Evolutionary conservation across 2,888 invertebrate species (phyloP), one percentile per base, ranked within the genome.

Genomic region (Pristionchus mayeri): DNA sequence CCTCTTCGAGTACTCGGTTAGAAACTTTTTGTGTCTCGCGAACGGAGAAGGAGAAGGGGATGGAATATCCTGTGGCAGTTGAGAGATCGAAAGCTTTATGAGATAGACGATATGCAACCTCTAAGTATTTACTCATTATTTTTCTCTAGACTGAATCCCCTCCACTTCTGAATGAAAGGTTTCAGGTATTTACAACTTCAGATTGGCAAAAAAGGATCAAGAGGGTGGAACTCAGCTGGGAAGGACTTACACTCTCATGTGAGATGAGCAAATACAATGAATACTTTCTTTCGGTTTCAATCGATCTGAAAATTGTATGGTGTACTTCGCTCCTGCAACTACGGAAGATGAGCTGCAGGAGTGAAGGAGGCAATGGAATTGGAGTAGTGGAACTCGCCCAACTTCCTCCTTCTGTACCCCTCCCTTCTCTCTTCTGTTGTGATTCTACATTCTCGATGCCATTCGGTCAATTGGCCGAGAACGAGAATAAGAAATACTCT

Each of bases 401-500:
- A 50, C 50, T 76, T 18, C n/a, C 37, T 27, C 37, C 34, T 37
- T 44, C 44, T 44, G 3, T 24, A 11, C 24, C 76, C 48, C 50
- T 76, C 76, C 21, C 67, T n/a, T 37, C 44, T 9, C 44, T 50
- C 50, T 27, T 13, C 48, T 50, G 76, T 76, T 50, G 50, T 76
- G 48, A 76, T 76, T 48, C 48, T 50, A 40, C 44, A 50, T 37
- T 63, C n/a, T n/a, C n/a, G 67, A 37, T 67, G 67, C 67, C 67
- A 67, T 67, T 67, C 40, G 67, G 67, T 67, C 67, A 67, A 67
- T 67, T 67, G 67, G 67, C 6, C 60, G 67, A 67, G 67, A 67
- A 67, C 67, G 67, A 67, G 67, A 67, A 67, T 67, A 67, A 67
- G 67, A 67, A 67, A 67, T 67, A 67, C 67, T 67, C 30, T 40